Base-by-base conservation (phyloP, 2,888 invertebrate genomes). In the Patella pellucida region DNA sequence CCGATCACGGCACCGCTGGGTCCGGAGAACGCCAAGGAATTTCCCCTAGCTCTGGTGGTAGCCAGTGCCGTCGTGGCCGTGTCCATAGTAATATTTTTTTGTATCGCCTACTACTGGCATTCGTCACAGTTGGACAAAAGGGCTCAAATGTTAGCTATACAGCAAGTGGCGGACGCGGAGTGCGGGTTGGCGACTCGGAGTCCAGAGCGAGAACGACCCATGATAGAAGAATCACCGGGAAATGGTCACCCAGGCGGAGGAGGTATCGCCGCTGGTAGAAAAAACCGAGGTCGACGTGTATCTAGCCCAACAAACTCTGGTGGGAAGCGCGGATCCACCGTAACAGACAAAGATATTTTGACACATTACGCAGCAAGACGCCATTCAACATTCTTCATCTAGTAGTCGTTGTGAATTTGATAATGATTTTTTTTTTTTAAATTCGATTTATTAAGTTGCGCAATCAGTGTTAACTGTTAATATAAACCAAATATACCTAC, bases 51-150 rank as follows among this genome's bases (percentile, higher is more conserved):
- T 0, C 81, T 88, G 9, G 81, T 88, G 16, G 84, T 87, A 5
- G 87, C 88, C 4, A 85, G 85, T 75, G 85, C 87, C 2, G 85
- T 85, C 1, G 87, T 85, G 4, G 86, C 87, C 2, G 83, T 88
- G n/a, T 76, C 80, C 56, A 86, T 88, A 50, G 79, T 87, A 52
- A 82, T 88, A 52, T 87, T 88, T 69, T 85, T 88, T 51, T 86
- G 86, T 74, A 74, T 87, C 19, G 84, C 87, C 5, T 88, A 88
- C 74, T 80, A 84, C 70, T 85, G 85, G 82, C 88, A 88, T 72
- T 82, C 86, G 3, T 75, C 77, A 14, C 86, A 87, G 73, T 77
- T 88, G 69, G 86, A 88, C 79, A 83, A 82, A 3, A 81, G 86
- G 41, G 86, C 87, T 11, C 79, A 83, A 75, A 79, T 87, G 69